Evolutionary conservation across 2,888 invertebrate species (phyloP).

Genomic region (Acrocyrtus sp.): DNA sequence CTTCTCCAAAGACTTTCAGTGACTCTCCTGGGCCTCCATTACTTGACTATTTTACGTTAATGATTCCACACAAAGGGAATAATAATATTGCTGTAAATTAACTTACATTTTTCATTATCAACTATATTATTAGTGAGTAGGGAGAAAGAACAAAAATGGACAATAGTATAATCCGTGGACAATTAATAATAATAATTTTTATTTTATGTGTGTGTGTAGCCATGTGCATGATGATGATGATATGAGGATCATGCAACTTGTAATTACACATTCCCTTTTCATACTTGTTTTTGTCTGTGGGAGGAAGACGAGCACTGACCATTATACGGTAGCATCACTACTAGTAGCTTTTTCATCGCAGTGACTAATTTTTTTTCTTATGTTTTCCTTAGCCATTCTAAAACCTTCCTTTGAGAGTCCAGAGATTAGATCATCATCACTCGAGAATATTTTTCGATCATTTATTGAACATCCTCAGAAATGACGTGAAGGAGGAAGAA

Average conservation of each 20-base stretch:
- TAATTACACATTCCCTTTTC: background rate
- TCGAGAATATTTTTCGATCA: too few species aligned
- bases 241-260: background rate
- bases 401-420: too few species aligned
- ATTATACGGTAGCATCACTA: background rate
- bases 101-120: too few species aligned
- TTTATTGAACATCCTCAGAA: too few species aligned
- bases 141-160: background rate
- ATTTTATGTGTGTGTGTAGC: background rate
- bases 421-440: too few species aligned
- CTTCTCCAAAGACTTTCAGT: background rate
- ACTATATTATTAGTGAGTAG: background rate
- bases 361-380: too few species aligned
- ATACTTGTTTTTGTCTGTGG: background rate
- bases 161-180: background rate
- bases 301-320: background rate
- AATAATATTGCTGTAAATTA: too few species aligned
- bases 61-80: too few species aligned
- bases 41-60: background rate
- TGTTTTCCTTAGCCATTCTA: too few species aligned
- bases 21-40: background rate
- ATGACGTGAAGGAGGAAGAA: too few species aligned
- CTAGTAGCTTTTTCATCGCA: too few species aligned
- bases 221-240: background rate
- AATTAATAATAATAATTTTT: background rate